These are phyloP conservation scores for Glaucidium brasilianum DNA, from an alignment of 2,113 vertebrate genomes.

Conservation along the genomic window DNA sequence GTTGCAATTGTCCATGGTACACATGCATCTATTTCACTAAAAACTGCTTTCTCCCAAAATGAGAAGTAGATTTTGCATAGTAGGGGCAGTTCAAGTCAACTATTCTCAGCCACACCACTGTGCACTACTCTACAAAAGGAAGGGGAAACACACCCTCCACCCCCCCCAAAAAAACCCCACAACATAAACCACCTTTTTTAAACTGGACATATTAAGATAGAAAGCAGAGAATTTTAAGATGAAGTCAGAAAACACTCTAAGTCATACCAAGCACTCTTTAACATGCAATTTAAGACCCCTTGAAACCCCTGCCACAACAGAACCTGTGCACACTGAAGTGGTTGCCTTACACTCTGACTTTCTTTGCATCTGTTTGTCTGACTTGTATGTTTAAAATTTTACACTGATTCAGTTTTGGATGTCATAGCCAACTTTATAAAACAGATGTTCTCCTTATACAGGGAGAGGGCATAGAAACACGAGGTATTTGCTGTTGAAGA, in stretches of 20 bases:
- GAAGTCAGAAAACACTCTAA: background rate
- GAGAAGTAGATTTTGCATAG: background rate
- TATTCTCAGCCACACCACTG: background rate
- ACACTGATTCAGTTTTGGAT: background rate
- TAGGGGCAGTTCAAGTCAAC: background rate
- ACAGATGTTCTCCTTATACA: background rate
- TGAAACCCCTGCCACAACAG: background rate
- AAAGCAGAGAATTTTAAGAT: background rate
- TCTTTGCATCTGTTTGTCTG: background rate
- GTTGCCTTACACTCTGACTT: background rate
- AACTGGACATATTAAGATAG: background rate
- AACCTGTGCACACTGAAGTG: accelerated
- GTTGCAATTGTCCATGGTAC: background rate
- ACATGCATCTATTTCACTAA: background rate
- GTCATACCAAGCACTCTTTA: background rate
- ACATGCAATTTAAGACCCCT: background rate
- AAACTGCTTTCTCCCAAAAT: background rate
- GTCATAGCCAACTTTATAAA: background rate
- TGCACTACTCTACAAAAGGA: background rate
- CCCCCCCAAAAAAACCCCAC: background rate
- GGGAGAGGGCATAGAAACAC: background rate
- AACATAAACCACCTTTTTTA: background rate
- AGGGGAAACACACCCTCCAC: background rate
- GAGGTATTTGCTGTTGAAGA: background rate
- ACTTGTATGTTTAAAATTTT: background rate